A percentile compares a stretch with the other conserved stretches of the same genome.
Evolutionary conservation across 2,888 invertebrate species (phyloP).

Genomic region (Mimumesa dahlbomi): DNA sequence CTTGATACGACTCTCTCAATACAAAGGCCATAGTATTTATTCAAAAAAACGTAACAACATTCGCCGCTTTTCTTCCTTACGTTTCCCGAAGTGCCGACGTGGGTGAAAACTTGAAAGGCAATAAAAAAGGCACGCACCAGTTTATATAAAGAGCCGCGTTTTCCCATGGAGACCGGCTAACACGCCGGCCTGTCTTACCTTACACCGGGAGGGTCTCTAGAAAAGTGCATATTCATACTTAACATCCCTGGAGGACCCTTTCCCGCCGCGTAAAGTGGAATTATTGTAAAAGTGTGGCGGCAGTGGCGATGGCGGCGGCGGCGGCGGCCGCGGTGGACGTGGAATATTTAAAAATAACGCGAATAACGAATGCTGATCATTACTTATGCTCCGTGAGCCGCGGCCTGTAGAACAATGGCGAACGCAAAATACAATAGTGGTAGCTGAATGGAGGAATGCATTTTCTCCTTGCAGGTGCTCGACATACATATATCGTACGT

Average conservation of each 20-base stretch:
- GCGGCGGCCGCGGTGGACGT: too few species aligned
- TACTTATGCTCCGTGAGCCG: conserved; percentile 4
- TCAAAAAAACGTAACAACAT: too few species aligned
- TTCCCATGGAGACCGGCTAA: not conserved
- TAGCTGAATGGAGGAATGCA: conserved; percentile 32
- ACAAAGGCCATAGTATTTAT: too few species aligned
- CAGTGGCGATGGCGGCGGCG: too few species aligned
- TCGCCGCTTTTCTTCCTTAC: too few species aligned
- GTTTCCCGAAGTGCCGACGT: not conserved
- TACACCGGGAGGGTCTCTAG: not conserved
- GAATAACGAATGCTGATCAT: conserved; percentile 31
- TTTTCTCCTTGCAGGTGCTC: conserved; percentile 46
- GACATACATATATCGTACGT: conserved; percentile 37
- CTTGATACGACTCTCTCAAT: too few species aligned
- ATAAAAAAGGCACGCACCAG: conserved; percentile 1
- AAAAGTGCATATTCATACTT: conserved; percentile 24
- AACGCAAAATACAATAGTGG: conserved; percentile 43
- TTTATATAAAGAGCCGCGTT: conserved; percentile 2
- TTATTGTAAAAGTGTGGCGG: not conserved
- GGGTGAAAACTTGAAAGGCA: not conserved
- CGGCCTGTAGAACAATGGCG: conserved; percentile 23
- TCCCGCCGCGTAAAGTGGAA: not conserved
- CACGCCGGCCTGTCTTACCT: not conserved
- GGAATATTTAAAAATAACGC: conserved; percentile 21
- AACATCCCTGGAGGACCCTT: conserved; percentile 4